Base-by-base conservation (phyloP, 30 jellyfish, hydroid and myxozoan species). In the Nemopilema nomurai region DNA sequence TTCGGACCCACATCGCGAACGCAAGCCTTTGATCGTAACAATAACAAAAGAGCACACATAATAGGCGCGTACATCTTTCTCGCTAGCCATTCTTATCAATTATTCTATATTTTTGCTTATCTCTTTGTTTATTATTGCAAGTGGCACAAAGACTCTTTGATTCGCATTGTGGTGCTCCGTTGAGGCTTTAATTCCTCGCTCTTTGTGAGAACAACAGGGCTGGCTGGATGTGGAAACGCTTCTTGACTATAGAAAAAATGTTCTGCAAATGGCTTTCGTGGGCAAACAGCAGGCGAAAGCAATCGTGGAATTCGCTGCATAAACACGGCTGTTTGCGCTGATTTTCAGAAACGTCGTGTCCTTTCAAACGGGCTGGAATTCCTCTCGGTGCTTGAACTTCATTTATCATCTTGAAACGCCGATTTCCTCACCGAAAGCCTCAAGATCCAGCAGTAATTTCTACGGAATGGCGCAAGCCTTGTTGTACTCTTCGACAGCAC, bases 191-290 rank as follows among this genome's bases (percentile, higher is more conserved):
- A 70, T 27, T 29, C 85, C 28, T 4, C 33, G 41, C 17, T 33
- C 26, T 16, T 74, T 62, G 74, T 76, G 18, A 52, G 74, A 18
- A 76, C 85, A 76, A 76, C 26, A 19, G 53, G 20, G 24, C 74
- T 71, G 85, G 85, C 85, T 76, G 85, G 85, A 76, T 24, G 72
- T 76, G 85, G 85, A 50, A 27, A 50, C 85, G 75, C 84, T 74
- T 49, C 51, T 22, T 74, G 84, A 74, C 41, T 53, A 41, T 71
- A 67, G 26, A 29, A 74, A 74, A 74, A 74, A 28, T 65, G 25
- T 49, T 27, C 51, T 65, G 29, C 69, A 31, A 74, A 31, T 74
- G 51, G 75, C 57, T 49, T 76, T 22, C 85, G 74, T 20, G 27
- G 26, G 85, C 69, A 50, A 51, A 76, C 85, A 76, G 85, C 50